Base-by-base conservation (phyloP, 2,888 invertebrate species). In the Nineta flava region DNA sequence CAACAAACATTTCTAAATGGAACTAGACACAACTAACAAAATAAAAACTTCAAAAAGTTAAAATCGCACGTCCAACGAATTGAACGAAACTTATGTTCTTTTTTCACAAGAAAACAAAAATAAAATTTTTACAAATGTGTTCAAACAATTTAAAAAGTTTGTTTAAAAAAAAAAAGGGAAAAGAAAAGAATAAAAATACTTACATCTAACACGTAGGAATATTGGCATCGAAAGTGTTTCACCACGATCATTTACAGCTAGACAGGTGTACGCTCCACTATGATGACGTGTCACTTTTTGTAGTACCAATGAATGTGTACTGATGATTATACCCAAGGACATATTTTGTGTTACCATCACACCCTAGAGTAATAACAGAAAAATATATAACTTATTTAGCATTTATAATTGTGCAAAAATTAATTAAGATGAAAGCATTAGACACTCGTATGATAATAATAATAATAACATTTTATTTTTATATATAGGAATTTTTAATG, bases 261-360 rank as follows among this genome's bases (percentile, higher is more conserved):
- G 71, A 63, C 91, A 91, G 52, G 86, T 83, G 69, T 90, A 91
- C 59, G 81, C 80, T 5, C 91, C 91, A 53, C 85, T 83, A 60
- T 88, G 84, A 60, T 82, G 80, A 50, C 87, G 76, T 32, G 81
- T 82, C 59, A 91, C 86, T 58, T 81, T 80, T 69, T 91, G 91
- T 50, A 91, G 76, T 49, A 91, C 90, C 58, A 91, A 72, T 51
- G 88, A 88, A 66, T 88, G 84, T 54, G 88, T 87, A 67, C 88
- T 90, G 63, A 91, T 82, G 60, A 91, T 87, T 56, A 91, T 76
- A 50, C 91, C 88, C 50, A 83, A 79, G 41, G 87, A 81, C 64
- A 83, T 77, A 66, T 90, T 90, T 67, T 90, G 87, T 54, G 78
- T 76, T 51, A 91, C 81, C 56, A 79, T 70, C 52, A 75, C 73